These are phyloP conservation scores for Amphibalanus amphitrite DNA, from an alignment of 1,140 invertebrate genomes.

Conservation along the genomic window DNA sequence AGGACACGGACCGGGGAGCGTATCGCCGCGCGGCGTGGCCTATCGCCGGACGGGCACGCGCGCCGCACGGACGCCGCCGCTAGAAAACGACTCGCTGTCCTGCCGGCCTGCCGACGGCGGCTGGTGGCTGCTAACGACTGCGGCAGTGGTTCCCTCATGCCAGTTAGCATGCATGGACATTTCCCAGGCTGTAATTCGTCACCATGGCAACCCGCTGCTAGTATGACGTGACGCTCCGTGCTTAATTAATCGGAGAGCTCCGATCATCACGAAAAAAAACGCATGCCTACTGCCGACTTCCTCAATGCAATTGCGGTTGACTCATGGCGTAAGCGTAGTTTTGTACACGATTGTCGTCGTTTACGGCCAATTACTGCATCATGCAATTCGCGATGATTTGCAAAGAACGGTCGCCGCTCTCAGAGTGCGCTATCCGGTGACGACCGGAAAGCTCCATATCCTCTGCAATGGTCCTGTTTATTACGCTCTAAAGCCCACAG, in stretches of 20 bases:
- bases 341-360: background rate
- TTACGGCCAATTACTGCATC: background rate
- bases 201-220: background rate
- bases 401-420: background rate
- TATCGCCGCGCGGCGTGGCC: background rate
- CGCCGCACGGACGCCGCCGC: too few species aligned
- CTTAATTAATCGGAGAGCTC: background rate
- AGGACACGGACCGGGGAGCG: background rate
- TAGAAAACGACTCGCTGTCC: background rate
- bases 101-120: too few species aligned
- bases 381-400: background rate
- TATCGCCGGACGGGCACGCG: background rate
- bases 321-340: background rate
- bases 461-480: background rate
- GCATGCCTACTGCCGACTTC: background rate
- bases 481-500: background rate
- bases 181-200: background rate
- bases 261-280: background rate
- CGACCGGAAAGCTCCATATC: background rate
- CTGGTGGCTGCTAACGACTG: too few species aligned
- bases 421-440: background rate
- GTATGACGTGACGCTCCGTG: background rate
- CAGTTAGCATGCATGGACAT: too few species aligned
- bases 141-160: too few species aligned
- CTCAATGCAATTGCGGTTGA: background rate